Evolutionary conservation across 2,888 invertebrate genomes (phyloP).

Genomic region (Calameuta pallipes): DNA sequence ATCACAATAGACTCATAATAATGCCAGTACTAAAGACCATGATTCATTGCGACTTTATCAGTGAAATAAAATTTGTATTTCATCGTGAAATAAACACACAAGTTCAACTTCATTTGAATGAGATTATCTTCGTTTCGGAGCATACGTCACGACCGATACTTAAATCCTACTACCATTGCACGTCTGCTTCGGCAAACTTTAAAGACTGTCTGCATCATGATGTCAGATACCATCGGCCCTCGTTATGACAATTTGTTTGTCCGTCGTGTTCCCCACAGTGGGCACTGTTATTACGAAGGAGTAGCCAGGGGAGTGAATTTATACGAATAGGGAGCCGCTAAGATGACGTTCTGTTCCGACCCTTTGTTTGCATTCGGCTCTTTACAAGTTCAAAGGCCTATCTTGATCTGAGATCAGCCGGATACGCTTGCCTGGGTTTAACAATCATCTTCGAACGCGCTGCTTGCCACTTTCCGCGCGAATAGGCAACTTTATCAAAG

Average conservation of each 20-base stretch:
- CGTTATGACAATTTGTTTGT: constrained; percentile 25
- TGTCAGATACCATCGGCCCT: constrained; percentile 6
- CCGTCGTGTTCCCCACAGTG: constrained; percentile 7
- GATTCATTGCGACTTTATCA: background rate
- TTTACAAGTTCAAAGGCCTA: constrained; percentile 8
- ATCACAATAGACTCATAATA: background rate
- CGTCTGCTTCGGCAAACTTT: background rate
- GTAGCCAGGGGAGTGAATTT: constrained; percentile 1
- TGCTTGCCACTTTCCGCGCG: background rate
- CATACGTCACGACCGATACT: background rate
- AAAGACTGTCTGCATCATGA: background rate
- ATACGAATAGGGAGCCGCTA: constrained; percentile 7
- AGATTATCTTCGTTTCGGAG: background rate
- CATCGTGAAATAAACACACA: background rate
- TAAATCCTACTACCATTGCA: background rate
- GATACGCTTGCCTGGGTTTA: constrained; percentile 1
- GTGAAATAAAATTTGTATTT: background rate
- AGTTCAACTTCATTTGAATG: background rate
- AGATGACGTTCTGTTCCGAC: constrained; percentile 5
- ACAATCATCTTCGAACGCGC: constrained; percentile 1
- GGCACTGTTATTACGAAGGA: constrained; percentile 18
- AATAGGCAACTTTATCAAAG: background rate
- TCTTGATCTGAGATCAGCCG: constrained; percentile 2
- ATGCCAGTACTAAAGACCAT: background rate
- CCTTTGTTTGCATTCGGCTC: constrained; percentile 11